A percentile compares a stretch with the other conserved stretches of the same genome.
phyloP scores from a whole-genome alignment of 2,113 vertebrate species.

The Sinocyclocheilus anshuiensis region DNA sequence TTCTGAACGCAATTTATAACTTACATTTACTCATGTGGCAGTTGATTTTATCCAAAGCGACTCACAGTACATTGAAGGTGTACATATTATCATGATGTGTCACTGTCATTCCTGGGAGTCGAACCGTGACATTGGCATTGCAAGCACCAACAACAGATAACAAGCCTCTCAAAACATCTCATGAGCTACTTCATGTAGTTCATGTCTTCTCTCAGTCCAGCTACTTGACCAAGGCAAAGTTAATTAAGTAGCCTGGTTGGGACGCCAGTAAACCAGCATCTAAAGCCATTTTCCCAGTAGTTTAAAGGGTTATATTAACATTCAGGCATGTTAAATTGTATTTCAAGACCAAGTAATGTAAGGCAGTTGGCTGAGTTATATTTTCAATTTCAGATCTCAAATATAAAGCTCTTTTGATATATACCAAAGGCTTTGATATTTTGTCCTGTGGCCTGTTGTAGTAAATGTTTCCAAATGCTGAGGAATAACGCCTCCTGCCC shows the following conservation, averaged over 20 bases:
- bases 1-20: background rate
- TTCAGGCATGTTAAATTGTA: background rate
- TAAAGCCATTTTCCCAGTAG: background rate
- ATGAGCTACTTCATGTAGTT: background rate
- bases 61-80: background rate
- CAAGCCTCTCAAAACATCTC: background rate
- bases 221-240: background rate
- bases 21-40: background rate
- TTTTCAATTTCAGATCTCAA: background rate
- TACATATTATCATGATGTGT: background rate
- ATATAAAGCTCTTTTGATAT: constrained; percentile 17
- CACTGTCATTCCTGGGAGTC: background rate
- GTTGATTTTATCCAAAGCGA: background rate
- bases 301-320: background rate
- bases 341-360: background rate
- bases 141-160: background rate
- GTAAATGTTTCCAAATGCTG: constrained; percentile 8
- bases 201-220: background rate
- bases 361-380: background rate
- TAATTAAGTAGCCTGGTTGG: background rate
- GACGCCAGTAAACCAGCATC: background rate
- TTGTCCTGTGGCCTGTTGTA: background rate
- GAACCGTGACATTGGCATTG: background rate
- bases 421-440: constrained; percentile 2
- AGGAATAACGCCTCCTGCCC: background rate